Conservation (phyloP, 2,113 vertebrate genomes). For the Sprattus sprattus region DNA sequence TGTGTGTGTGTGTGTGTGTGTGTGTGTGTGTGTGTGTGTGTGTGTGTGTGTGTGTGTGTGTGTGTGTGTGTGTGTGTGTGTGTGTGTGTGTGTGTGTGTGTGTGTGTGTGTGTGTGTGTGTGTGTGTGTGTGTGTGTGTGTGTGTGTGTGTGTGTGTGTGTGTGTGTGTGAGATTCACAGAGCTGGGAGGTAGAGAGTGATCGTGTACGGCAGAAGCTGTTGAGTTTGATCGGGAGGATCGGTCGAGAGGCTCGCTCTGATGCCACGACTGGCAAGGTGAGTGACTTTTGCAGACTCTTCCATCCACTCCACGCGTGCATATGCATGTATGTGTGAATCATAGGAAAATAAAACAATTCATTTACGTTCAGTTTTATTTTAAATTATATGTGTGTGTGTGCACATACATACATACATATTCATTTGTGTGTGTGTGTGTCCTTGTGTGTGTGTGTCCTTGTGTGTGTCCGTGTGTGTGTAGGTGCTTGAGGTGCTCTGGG, state of each 20-base stretch:
- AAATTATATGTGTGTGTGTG: neutral
- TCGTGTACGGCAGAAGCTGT: constrained; percentile 90
- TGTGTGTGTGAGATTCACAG: constrained; percentile 56
- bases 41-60: neutral
- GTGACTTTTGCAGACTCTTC: neutral
- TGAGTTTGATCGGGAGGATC: constrained; percentile 95
- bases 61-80: no score
- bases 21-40: no score
- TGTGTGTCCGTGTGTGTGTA: constrained; percentile 54
- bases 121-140: neutral
- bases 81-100: no score
- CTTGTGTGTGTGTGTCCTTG: neutral
- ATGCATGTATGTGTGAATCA: neutral
- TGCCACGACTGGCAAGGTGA: constrained; percentile 91
- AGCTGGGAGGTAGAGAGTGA: constrained; percentile 98
- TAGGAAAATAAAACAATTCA: no score
- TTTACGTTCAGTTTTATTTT: neutral
- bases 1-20: no score
- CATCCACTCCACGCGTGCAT: neutral
- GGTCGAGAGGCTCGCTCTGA: constrained; percentile 94
- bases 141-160: neutral
- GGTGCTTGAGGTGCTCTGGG: constrained; percentile 97
- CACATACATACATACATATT: no score
- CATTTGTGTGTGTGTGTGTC: constrained; percentile 47
- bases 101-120: no score